Percentiles rank a stretch among this genome's conserved stretches.
Conservation (phyloP, 2,888 invertebrate genomes). For the Galerucella calmariensis region DNA sequence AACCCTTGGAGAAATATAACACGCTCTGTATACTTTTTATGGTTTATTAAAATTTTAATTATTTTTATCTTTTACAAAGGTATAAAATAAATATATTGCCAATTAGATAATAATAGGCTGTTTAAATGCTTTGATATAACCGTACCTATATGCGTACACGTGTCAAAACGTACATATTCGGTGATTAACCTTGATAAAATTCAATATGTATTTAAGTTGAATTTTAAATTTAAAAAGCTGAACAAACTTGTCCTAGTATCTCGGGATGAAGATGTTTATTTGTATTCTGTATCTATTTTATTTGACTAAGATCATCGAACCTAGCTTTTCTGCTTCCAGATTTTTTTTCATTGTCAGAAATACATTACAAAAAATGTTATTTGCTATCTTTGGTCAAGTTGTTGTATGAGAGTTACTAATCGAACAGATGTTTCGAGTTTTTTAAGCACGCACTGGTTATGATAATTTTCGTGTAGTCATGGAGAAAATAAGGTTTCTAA, state of each 20-base stretch:
- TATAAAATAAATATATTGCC: background rate
- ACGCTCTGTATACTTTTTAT: no score
- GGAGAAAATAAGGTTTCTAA: no score
- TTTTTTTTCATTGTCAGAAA: background rate
- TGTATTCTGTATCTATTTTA: conserved; percentile 15
- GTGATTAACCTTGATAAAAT: conserved; percentile 5
- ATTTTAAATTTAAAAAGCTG: conserved; percentile 11
- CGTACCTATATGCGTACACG: background rate
- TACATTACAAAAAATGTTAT: no score
- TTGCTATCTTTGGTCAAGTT: no score
- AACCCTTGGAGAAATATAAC: no score
- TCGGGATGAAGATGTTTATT: conserved; percentile 8
- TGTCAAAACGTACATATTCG: background rate
- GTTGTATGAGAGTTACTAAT: no score
- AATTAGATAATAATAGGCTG: background rate
- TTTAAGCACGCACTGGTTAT: no score
- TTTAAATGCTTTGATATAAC: background rate
- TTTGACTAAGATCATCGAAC: conserved; percentile 8
- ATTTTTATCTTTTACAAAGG: no score
- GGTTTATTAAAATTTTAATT: no score
- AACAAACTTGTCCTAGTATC: conserved; percentile 8
- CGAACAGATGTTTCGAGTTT: no score
- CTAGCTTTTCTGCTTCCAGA: background rate
- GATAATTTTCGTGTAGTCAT: no score
- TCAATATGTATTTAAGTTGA: conserved; percentile 9